Evolutionary conservation across 2,797 vertebrate species (phyloP), one percentile per base, ranked within the genome.

Genomic region (Eulemur rubriventer): DNA sequence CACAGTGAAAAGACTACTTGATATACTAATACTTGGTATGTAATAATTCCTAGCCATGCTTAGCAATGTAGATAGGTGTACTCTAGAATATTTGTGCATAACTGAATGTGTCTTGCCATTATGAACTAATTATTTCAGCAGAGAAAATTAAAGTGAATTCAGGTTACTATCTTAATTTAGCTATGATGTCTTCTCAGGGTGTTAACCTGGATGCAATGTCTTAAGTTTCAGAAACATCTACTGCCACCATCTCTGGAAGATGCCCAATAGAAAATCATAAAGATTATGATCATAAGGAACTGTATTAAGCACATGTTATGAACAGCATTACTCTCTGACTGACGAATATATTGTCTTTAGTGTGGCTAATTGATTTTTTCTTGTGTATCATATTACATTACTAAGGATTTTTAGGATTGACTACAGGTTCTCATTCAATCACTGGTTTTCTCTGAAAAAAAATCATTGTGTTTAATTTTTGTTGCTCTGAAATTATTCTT

Each of bases 401-500:
- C 79, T 91, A 41, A 82, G 43, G 5, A 57, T 24, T 86, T 88
- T 96, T 84, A 76, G 73, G 35, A 94, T 33, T 33, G 24, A 33
- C 52, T 70, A n/a, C 10, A 57, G 4, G 1, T 88, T 97, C 63
- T 89, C 63, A 95, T 48, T 72, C 24, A 57, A 67, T 69, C 26
- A 61, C 7, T 46, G 4, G 26, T 83, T 92, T 95, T 73, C 28
- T 94, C 33, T 70, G 30, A 83, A 30, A 4, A 80, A 72, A 95
- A 83, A n/a, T 48, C 20, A 41, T 61, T 26, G 59, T 28, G 73
- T 72, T 80, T 81, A 48, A 63, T 24, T 91, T 91, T 73, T 94
- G 43, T 30, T 86, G n/a, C 50, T 89, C 92, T 87, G 28, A 93
- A 96, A 82, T 92, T 82, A 88, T 81, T 93, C 69, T 76, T 95